Evolutionary conservation across 2,888 invertebrate genomes (phyloP), one percentile per base, ranked within the genome.

Genomic region (Teleogryllus oceanicus): DNA sequence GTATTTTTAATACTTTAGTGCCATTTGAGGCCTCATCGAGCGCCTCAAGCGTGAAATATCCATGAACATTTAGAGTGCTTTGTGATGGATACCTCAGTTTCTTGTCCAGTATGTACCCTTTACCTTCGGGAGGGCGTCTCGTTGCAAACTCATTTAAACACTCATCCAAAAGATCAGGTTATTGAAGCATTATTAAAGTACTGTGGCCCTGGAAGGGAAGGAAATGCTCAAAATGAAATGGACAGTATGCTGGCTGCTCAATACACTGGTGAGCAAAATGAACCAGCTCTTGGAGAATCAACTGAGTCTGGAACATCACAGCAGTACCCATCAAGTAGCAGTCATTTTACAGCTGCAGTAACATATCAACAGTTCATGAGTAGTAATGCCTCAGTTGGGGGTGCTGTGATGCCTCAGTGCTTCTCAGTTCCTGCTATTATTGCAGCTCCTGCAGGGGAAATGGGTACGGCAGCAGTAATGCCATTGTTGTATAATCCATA

Each of bases 111-210:
- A 83, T 96, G 95, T 88, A 95, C 95, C 74, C 89, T 95, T 82
- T 95, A 92, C 87, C 89, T 96, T 83, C 91, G 94, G 84, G 93
- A 93, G 88, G 95, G 95, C 80, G 95, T 95, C 89, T 91, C 93
- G 81, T 88, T 95, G 84, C 93, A 94, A 86, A 91, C 91, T 83
- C 95, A 95, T 86, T 89, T 96, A 86, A 92, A 94, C 85, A 95
- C 94, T 49, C 95, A 95, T 89, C 95, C 95, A 75, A 95, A 95
- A 87, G 95, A 95, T 84, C 94, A 94, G 88, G 94, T 96, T 78
- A 95, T 95, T 84, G 94, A 92, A 86, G 95, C 95, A 49, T 88
- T 96, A 82, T 81, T 83, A 2, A 82, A 78, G 49, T 78, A 79
- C 78, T 76, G 77, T 21, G 78, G 79, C 74, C 62, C 77, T 11